These are phyloP conservation scores for Theristicus caerulescens DNA, from an alignment of 2,113 vertebrate species.

Conservation along the genomic window DNA sequence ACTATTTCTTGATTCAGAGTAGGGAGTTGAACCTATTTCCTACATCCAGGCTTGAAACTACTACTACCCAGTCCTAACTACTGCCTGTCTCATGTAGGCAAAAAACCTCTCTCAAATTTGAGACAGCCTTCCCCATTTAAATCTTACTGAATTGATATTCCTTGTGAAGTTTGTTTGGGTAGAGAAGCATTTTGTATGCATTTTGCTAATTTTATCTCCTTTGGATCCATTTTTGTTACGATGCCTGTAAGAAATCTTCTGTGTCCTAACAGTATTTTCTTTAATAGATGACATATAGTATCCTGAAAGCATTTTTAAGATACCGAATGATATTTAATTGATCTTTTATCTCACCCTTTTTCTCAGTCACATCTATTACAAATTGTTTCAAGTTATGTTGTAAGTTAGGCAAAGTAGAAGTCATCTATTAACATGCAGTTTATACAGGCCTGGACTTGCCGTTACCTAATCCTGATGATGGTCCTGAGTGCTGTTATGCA, in stretches of 20 bases:
- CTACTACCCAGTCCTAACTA: not conserved
- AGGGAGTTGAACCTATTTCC: not conserved
- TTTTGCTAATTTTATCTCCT: not conserved
- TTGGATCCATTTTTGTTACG: not conserved
- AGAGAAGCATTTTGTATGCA: not conserved
- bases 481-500: not conserved
- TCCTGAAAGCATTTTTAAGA: not conserved
- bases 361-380: not conserved
- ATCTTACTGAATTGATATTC: not conserved
- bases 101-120: not conserved
- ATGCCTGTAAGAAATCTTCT: not conserved
- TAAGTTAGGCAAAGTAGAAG: not conserved
- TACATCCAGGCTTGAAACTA: not conserved
- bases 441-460: not conserved
- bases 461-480: not conserved
- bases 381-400: not conserved
- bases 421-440: not conserved
- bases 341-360: not conserved
- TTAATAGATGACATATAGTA: not conserved
- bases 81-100: not conserved
- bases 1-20: not conserved
- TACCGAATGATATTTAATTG: not conserved
- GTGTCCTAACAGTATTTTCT: not conserved
- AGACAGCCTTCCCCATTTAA: not conserved
- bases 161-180: not conserved